Percentiles rank a stretch among this genome's conserved stretches.
Conservation (phyloP, 2,888 invertebrate genomes). For the Drosophila robusta region DNA sequence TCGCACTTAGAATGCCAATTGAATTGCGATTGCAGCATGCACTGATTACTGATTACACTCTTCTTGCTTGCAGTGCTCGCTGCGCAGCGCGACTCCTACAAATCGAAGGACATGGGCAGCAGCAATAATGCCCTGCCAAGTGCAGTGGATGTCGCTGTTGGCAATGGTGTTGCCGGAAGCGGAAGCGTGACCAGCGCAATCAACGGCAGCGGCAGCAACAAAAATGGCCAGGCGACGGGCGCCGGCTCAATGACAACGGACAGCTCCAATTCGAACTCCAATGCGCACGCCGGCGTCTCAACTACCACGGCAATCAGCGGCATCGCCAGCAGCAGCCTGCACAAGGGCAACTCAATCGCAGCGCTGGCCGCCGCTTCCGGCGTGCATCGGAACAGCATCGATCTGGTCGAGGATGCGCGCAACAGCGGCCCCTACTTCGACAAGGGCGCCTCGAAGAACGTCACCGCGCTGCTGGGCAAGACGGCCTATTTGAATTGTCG, state of each 20-base stretch:
- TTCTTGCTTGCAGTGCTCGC: slow-evolving; percentile 73
- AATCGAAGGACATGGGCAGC: slow-evolving; percentile 82
- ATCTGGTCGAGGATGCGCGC: slow-evolving; percentile 85
- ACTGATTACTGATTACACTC: slow-evolving; percentile 12
- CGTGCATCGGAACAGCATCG: slow-evolving; percentile 82
- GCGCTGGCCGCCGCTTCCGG: slow-evolving; percentile 58
- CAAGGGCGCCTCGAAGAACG: slow-evolving; percentile 89
- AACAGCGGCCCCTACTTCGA: slow-evolving; percentile 92
- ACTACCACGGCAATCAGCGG: slow-evolving; percentile 42
- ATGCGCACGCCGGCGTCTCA: slow-evolving; percentile 10
- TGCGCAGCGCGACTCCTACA: slow-evolving; percentile 84
- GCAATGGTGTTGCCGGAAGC: slow-evolving; percentile 63
- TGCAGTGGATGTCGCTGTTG: slow-evolving; percentile 42
- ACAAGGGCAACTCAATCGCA: slow-evolving; percentile 62
- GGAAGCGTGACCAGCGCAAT: slow-evolving; percentile 57
- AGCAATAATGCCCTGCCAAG: slow-evolving; percentile 78
- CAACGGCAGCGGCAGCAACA: slow-evolving; percentile 63
- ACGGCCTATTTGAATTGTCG: slow-evolving; percentile 95
- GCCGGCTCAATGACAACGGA: slow-evolving; percentile 60
- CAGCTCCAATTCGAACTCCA: slow-evolving; percentile 14
- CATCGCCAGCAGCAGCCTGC: slow-evolving; percentile 66
- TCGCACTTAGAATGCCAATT: slow-evolving; percentile 2
- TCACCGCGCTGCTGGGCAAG: slow-evolving; percentile 94
- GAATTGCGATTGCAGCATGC: neutral
- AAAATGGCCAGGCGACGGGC: slow-evolving; percentile 53